Conservation (phyloP, 2,888 invertebrate genomes). For the Trachelus troglodyta region DNA sequence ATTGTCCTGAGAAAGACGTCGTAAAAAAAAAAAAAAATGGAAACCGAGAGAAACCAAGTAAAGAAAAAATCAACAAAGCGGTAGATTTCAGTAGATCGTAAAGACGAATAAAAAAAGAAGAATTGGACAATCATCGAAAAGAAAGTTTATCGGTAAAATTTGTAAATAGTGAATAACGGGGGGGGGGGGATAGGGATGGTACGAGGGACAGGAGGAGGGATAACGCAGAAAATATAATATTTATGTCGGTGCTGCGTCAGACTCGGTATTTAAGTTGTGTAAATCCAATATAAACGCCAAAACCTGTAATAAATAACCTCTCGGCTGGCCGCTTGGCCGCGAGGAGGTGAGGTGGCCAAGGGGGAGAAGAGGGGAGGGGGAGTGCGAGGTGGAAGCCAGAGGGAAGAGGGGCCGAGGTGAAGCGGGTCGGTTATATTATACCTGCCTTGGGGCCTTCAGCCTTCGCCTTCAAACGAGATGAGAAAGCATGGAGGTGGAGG, state of each 20-base stretch:
- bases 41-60: too few relatives aligned
- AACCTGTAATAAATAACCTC: conserved; percentile 63
- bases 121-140: too few relatives aligned
- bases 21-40: too few relatives aligned
- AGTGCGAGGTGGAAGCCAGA: conserved; percentile 4
- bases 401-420: conserved; percentile 17
- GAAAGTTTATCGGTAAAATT: too few relatives aligned
- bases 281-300: conserved; percentile 65
- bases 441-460: conserved; percentile 55
- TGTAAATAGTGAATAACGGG: too few relatives aligned
- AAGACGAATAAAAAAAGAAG: too few relatives aligned
- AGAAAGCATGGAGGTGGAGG: conserved; percentile 47
- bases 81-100: too few relatives aligned
- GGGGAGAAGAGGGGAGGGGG: neutral
- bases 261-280: conserved; percentile 63
- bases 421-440: conserved; percentile 52
- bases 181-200: too few relatives aligned
- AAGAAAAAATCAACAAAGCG: too few relatives aligned
- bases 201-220: too few relatives aligned
- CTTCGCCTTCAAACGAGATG: conserved; percentile 60
- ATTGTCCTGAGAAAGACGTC: too few relatives aligned
- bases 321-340: conserved; percentile 38
- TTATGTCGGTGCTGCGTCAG: conserved; percentile 58
- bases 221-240: conserved; percentile 55
- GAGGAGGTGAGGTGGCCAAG: conserved; percentile 11